Base-by-base conservation (phyloP, 2,797 vertebrate genomes). In the Ctenosaura bakeri region DNA sequence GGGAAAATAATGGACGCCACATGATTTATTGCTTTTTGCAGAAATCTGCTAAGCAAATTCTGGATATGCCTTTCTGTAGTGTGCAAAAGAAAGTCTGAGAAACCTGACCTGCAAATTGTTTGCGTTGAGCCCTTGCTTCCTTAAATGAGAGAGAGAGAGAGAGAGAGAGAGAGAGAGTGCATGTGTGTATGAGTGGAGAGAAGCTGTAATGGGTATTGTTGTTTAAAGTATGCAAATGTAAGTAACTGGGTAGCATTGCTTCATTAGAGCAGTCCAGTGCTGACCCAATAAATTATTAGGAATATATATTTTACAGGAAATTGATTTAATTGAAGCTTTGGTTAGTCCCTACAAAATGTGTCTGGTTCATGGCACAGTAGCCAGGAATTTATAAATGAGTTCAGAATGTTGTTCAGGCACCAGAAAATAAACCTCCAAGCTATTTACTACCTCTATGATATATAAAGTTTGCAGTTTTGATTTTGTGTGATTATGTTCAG, bases 401-500 rank as follows among this genome's bases (percentile, higher is more conserved):
- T 95, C 89, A 86, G 96, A 98, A 97, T 97, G 97, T 97, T 98
- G 98, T 97, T 98, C 97, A 97, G 97, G 97, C 97, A 98, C 97
- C 97, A 97, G 98, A 98, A 98, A 98, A 99, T 98, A 99, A 99
- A 98, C 98, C 98, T 98, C 93, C 94, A 78, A 98, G 98, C 98
- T 99, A 98, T 99, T 99, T 99, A 98, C 98, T 98, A 98, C 98
- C 98, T 98, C 97, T 94, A 98, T 99, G 98, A 99, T 99, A 98
- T 99, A 98, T 99, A 99, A 99, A 99, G 98, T 99, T 99, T 99
- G 98, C 98, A 98, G 98, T 98, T 99, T 99, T 99, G 98, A 99
- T 99, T 99, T 98, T 98, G 98, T 98, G 98, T 99, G 98, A 99
- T 99, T 99, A 99, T 99, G 98, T 99, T 99, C 98, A 97, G 98